Evolutionary conservation across 2,113 vertebrate species (phyloP).

Genomic region (Leptocoma aspasia): DNA sequence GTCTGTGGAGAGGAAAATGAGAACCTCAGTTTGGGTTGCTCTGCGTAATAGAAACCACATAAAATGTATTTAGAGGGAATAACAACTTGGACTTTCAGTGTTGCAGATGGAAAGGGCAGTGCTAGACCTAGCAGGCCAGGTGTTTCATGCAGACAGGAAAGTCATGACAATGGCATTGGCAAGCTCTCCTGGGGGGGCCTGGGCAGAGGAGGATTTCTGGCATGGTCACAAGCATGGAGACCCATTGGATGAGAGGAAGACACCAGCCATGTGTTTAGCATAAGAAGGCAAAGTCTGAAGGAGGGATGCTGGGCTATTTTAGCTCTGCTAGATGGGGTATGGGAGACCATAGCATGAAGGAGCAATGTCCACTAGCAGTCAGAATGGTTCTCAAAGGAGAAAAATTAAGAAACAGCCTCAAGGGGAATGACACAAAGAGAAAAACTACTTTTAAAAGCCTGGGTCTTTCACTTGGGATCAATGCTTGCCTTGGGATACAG

Average conservation of each 20-base stretch:
- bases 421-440: not conserved
- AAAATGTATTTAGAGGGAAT: not conserved
- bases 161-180: not conserved
- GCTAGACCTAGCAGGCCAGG: not conserved
- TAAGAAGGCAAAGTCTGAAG: not conserved
- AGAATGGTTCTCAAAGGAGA: not conserved
- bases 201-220: not conserved
- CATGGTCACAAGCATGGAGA: not conserved
- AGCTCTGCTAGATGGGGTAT: not conserved
- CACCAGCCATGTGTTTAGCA: not conserved
- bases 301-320: not conserved
- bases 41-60: not conserved
- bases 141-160: not conserved
- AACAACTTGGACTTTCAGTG: not conserved
- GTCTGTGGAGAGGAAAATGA: not conserved
- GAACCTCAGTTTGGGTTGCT: not conserved
- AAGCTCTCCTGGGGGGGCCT: not conserved
- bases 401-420: not conserved
- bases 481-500: not conserved
- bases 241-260: rapidly evolving
- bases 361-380: not conserved
- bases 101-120: not conserved
- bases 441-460: not conserved
- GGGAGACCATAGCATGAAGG: not conserved
- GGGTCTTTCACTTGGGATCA: not conserved